Evolutionary conservation across 2,888 invertebrate genomes (phyloP).

Genomic region (Polia nebulosa): DNA sequence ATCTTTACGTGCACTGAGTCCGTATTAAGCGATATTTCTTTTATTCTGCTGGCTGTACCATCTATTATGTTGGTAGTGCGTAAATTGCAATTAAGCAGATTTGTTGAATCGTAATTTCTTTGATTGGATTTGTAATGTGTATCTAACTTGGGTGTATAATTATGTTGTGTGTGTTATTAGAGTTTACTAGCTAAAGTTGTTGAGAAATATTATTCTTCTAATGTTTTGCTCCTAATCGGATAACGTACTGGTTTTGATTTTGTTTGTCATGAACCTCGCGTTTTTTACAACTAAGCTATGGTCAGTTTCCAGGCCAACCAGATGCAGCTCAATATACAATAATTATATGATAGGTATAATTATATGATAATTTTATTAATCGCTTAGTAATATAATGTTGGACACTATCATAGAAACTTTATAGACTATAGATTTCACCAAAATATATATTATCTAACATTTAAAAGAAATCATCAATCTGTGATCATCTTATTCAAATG

Average conservation of each 20-base stretch:
- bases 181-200: slow-evolving; percentile 18
- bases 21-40: slow-evolving; percentile 65
- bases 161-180: slow-evolving; percentile 32
- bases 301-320: no score
- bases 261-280: background rate
- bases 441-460: background rate
- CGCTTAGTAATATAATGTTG: no score
- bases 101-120: slow-evolving; percentile 28
- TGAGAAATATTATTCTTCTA: slow-evolving; percentile 2
- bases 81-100: slow-evolving; percentile 53
- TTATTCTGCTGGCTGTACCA: slow-evolving; percentile 58
- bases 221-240: background rate
- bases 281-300: background rate
- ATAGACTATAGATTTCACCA: background rate
- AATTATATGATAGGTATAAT: no score
- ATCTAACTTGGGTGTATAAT: slow-evolving; percentile 23
- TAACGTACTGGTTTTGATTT: background rate
- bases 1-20: slow-evolving; percentile 78
- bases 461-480: slow-evolving; percentile 31
- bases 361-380: background rate
- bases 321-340: no score
- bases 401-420: no score
- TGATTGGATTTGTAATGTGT: slow-evolving; percentile 43
- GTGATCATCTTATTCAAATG: slow-evolving; percentile 25
- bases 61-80: slow-evolving; percentile 61